These are phyloP conservation scores for Erpetoichthys calabaricus DNA, from an alignment of 2,797 vertebrate genomes.

Conservation along the genomic window DNA sequence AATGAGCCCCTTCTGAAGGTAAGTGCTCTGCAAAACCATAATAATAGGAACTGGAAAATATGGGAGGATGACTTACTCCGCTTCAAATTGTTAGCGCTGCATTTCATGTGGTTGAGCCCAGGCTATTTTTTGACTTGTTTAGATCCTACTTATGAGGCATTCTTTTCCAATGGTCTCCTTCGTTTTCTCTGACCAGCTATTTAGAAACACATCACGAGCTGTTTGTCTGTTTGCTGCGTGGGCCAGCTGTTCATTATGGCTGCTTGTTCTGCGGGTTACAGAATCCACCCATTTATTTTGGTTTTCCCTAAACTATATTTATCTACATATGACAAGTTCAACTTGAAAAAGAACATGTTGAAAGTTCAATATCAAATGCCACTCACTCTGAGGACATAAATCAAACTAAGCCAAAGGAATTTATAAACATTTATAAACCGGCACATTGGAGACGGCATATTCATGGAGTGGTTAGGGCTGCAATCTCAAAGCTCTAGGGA, in stretches of 20 bases:
- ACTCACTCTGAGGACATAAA: constrained; percentile 34
- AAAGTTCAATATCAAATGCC: constrained; percentile 32
- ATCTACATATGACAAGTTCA: constrained; percentile 68
- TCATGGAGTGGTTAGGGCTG: too few relatives aligned
- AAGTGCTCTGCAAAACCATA: constrained; percentile 22
- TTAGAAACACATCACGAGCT: constrained; percentile 61
- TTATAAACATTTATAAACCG: neutral
- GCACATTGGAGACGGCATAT: too few relatives aligned
- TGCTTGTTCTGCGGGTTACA: constrained; percentile 60
- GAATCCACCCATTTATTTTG: constrained; percentile 82
- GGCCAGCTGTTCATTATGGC: constrained; percentile 69
- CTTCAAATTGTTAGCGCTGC: constrained; percentile 44
- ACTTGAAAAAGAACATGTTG: constrained; percentile 54
- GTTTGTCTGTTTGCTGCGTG: constrained; percentile 62
- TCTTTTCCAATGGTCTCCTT: constrained; percentile 40
- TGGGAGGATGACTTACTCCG: constrained; percentile 47
- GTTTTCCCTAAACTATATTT: constrained; percentile 84
- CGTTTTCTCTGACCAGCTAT: constrained; percentile 56
- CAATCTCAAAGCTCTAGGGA: too few relatives aligned
- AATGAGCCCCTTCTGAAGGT: constrained; percentile 6
- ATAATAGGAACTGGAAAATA: constrained; percentile 42
- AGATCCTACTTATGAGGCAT: constrained; percentile 40
- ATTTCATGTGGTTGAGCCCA: constrained; percentile 54
- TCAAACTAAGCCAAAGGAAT: constrained; percentile 16
- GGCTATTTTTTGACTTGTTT: constrained; percentile 73